Conservation (phyloP, 2,113 vertebrate genomes). For the Alectura lathami region DNA sequence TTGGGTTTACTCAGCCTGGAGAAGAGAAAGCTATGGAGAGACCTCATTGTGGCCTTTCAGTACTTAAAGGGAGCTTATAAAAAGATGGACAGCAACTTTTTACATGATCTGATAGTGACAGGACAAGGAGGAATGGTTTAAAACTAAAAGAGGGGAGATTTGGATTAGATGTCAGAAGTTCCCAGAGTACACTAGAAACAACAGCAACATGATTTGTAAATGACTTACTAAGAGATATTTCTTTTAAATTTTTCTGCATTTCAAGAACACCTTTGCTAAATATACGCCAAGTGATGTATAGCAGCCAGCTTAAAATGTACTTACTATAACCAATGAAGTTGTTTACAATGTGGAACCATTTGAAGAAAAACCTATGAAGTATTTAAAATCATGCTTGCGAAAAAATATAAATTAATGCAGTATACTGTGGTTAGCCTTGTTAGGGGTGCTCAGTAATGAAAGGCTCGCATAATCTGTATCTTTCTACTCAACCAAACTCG, state of each 20-base stretch:
- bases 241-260: not conserved
- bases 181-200: not conserved
- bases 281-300: too few relatives aligned
- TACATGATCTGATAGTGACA: too few relatives aligned
- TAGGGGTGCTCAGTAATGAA: not conserved
- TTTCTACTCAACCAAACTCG: not conserved
- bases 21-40: too few relatives aligned
- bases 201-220: not conserved
- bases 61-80: too few relatives aligned
- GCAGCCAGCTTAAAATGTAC: not conserved
- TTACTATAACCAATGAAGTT: not conserved
- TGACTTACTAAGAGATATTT: not conserved
- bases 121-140: too few relatives aligned
- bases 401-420: not conserved
- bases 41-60: too few relatives aligned
- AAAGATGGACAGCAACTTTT: too few relatives aligned
- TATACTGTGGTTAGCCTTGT: not conserved
- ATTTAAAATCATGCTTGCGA: slow-evolving; percentile 1
- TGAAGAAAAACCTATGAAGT: not conserved
- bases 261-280: not conserved
- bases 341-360: not conserved
- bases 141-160: too few relatives aligned
- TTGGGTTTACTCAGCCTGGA: too few relatives aligned
- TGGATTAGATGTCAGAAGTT: too few relatives aligned
- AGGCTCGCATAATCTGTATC: not conserved